A percentile compares a stretch with the other conserved stretches of the same genome.
Evolutionary conservation across 2,888 invertebrate genomes (phyloP).

Genomic region (Anticlea derivata): DNA sequence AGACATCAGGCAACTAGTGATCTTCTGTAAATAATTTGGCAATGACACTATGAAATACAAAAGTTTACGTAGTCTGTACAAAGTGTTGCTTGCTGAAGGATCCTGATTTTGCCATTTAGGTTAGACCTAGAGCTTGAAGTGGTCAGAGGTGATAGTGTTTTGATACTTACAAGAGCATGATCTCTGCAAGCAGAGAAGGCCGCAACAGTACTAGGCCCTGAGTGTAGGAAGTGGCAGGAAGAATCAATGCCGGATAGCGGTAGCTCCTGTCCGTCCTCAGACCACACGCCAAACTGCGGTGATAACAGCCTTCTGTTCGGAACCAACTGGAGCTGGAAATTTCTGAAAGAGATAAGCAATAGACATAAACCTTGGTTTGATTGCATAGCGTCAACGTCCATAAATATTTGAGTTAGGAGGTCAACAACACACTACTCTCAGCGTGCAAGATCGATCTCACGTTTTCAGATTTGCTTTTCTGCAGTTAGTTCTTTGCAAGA

Average conservation of each 20-base stretch:
- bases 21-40: slow-evolving; percentile 3
- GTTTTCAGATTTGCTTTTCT: too few species aligned
- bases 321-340: slow-evolving; percentile 84
- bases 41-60: not conserved
- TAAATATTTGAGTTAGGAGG: not conserved
- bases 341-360: slow-evolving; percentile 58
- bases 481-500: too few species aligned
- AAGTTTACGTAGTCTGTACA: not conserved
- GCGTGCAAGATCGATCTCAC: too few species aligned
- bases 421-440: not conserved
- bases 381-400: not conserved
- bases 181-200: slow-evolving; percentile 87
- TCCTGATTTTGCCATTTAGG: too few species aligned
- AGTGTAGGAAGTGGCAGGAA: slow-evolving; percentile 87
- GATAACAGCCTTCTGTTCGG: slow-evolving; percentile 86
- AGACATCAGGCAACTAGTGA: slow-evolving; percentile 27
- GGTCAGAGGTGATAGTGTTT: too few species aligned
- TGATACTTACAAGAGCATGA: slow-evolving; percentile 83
- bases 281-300: slow-evolving; percentile 85
- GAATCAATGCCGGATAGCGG: slow-evolving; percentile 62
- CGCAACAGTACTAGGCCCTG: slow-evolving; percentile 82
- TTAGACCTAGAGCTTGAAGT: too few species aligned
- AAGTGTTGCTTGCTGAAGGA: too few species aligned
- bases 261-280: slow-evolving; percentile 68
- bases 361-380: not conserved